Percentiles rank a stretch among this genome's conserved stretches.
These are phyloP conservation scores for Mellilla xanthometata DNA, from an alignment of 2,888 invertebrate genomes.

Conservation along the genomic window DNA sequence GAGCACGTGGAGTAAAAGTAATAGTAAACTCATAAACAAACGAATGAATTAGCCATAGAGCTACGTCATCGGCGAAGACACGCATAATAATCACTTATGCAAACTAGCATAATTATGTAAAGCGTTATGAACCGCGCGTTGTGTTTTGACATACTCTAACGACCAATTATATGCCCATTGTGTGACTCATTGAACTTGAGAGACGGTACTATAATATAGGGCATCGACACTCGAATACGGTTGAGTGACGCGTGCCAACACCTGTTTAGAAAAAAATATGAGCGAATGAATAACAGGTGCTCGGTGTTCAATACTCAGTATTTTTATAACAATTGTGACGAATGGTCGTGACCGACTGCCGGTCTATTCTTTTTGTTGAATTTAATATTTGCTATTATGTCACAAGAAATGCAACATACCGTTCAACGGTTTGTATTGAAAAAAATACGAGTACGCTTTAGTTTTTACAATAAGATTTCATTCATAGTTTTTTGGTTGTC, in stretches of 20 bases:
- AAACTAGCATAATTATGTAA: constrained; percentile 79
- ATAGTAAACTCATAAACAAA: constrained; percentile 74
- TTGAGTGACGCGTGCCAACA: constrained; percentile 56
- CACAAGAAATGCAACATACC: not conserved
- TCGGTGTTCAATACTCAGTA: constrained; percentile 59
- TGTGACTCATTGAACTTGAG: constrained; percentile 78
- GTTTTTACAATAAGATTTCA: too few species aligned
- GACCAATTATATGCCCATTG: constrained; percentile 75
- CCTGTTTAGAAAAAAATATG: constrained; percentile 68
- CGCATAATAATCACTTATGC: constrained; percentile 79
- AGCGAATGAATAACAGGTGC: constrained; percentile 61
- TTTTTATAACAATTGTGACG: constrained; percentile 50
- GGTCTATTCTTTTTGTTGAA: constrained; percentile 27
- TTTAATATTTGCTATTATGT: constrained; percentile 30
- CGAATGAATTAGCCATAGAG: constrained; percentile 75
- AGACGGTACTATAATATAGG: constrained; percentile 74
- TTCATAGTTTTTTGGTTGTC: too few species aligned
- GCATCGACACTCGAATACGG: constrained; percentile 68
- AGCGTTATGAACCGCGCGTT: constrained; percentile 65
- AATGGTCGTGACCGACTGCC: constrained; percentile 26
- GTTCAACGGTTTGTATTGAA: too few species aligned
- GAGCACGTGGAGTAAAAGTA: constrained; percentile 74
- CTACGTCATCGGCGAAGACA: constrained; percentile 71
- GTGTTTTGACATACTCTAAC: constrained; percentile 77
- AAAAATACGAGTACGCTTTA: too few species aligned